Base-by-base conservation (phyloP, 2,797 vertebrate species). In the Alfaro cultratus region DNA sequence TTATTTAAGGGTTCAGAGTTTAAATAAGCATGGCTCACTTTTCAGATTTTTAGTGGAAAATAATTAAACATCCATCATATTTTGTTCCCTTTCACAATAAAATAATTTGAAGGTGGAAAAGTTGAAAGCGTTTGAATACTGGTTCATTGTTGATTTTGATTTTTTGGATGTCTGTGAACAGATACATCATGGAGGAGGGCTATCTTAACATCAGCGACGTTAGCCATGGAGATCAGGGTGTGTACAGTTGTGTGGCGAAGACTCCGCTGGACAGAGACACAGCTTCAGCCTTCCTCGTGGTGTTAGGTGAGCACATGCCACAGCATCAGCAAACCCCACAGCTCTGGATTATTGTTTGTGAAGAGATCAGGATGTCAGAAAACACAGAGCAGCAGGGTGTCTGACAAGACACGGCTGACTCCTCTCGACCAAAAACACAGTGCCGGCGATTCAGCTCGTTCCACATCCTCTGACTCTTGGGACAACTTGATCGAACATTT, bases 161-260 rank as follows among this genome's bases (percentile, higher is more conserved):
- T 77, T 70, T 82, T 81, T 87, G 81, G 26, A 34, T 83, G 23
- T 74, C 77, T 84, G 68, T 46, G n/a, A 36, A 49, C 85, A 99
- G 98, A 94, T 95, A 98, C 82, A 88, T 96, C 60, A 83, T 97
- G 62, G 96, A 97, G 47, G 96, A 95, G 5, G 94, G 96, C 2
- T 93, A 95, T 1, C 95, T 99, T 87, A 96, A 97, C 81, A 97
- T 99, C 55, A 73, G 94, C 85, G 97, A 97, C 0, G 95, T 98
- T 41, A 96, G 93, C 41, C 93, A 95, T 88, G 86, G 92, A 62
- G 98, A 99, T 82, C 94, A 97, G 86, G 99, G 97, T 0, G 43
- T 93, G n/a, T 99, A 99, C 87, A 94, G 85, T 0, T 99, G 99
- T 76, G 89, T 95, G 79, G 98, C 94, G 0, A 95, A 89, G 64